phyloP scores from a whole-genome alignment of 2,113 vertebrate genomes.

The Clinocottus analis region DNA sequence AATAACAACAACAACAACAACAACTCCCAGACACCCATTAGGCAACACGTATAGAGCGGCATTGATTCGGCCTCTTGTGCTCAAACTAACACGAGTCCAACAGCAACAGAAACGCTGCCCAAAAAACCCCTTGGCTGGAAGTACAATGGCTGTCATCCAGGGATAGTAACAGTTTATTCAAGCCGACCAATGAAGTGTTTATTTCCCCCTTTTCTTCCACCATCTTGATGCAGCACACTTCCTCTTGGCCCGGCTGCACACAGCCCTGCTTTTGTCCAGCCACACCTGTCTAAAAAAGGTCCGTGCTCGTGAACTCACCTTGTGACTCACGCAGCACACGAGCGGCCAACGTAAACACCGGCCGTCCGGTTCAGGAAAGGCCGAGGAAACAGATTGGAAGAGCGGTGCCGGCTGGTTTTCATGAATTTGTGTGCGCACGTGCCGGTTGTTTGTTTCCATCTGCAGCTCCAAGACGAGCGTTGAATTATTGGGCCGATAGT shows the following conservation, averaged over 20 bases:
- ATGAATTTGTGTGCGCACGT: background rate
- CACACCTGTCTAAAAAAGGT: slow-evolving; percentile 47
- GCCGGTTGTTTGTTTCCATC: slow-evolving; percentile 7
- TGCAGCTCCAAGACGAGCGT: background rate
- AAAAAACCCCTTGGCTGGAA: slow-evolving; percentile 36
- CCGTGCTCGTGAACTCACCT: slow-evolving; percentile 29
- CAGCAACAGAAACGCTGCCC: slow-evolving; percentile 36
- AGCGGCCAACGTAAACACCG: slow-evolving; percentile 56
- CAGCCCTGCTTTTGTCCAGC: slow-evolving; percentile 54
- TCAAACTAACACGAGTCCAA: slow-evolving; percentile 30
- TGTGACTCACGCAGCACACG: slow-evolving; percentile 20
- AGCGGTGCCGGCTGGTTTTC: slow-evolving; percentile 13
- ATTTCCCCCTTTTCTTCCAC: slow-evolving; percentile 55
- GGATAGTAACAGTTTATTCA: slow-evolving; percentile 45
- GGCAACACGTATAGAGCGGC: slow-evolving; percentile 3
- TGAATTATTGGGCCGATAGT: too few species aligned
- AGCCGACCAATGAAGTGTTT: slow-evolving; percentile 55
- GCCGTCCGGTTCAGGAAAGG: slow-evolving; percentile 16
- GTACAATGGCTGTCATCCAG: slow-evolving; percentile 29
- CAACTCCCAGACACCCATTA: background rate
- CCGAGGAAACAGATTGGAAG: slow-evolving; percentile 28
- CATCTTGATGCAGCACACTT: slow-evolving; percentile 68
- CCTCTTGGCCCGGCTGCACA: slow-evolving; percentile 56
- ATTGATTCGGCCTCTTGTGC: slow-evolving; percentile 16
- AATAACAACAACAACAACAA: background rate